Percentiles rank a stretch among this genome's conserved stretches.
Conservation (phyloP, 2,888 invertebrate genomes). For the Toxonevra muliebris region DNA sequence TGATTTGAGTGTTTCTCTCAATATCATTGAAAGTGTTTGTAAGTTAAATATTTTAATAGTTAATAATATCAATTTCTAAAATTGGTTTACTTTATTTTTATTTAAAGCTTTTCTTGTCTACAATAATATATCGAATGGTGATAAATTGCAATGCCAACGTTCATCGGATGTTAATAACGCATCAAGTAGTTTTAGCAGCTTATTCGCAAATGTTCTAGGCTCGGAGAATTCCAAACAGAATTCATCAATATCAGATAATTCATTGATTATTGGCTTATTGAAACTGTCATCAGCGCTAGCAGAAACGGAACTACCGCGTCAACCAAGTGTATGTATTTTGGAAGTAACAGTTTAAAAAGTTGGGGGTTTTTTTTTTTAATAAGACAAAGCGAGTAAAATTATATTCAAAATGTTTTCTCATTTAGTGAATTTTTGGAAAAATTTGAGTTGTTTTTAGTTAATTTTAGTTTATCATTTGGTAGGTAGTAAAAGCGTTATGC, state of each 20-base stretch:
- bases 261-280: conserved; percentile 76
- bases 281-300: conserved; percentile 73
- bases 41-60: conserved; percentile 48
- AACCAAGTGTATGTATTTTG: conserved; percentile 59
- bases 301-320: conserved; percentile 70
- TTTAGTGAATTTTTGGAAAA: too few relatives aligned
- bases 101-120: conserved; percentile 67
- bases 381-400: neutral
- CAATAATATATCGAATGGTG: conserved; percentile 68
- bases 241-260: conserved; percentile 76
- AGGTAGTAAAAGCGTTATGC: too few relatives aligned
- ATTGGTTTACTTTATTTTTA: conserved; percentile 23
- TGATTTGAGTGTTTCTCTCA: conserved; percentile 76
- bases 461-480: too few relatives aligned
- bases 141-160: conserved; percentile 69
- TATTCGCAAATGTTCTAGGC: conserved; percentile 79
- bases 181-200: conserved; percentile 75
- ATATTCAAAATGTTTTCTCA: neutral
- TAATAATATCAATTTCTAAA: neutral
- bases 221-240: conserved; percentile 71
- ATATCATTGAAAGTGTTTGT: conserved; percentile 78
- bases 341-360: too few relatives aligned
- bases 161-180: conserved; percentile 67
- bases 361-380: too few relatives aligned
- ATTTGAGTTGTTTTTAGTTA: too few relatives aligned